Percentiles rank a stretch among this genome's conserved stretches.
Evolutionary conservation across 2,888 invertebrate species (phyloP).

Genomic region (Sussaba pulchella): DNA sequence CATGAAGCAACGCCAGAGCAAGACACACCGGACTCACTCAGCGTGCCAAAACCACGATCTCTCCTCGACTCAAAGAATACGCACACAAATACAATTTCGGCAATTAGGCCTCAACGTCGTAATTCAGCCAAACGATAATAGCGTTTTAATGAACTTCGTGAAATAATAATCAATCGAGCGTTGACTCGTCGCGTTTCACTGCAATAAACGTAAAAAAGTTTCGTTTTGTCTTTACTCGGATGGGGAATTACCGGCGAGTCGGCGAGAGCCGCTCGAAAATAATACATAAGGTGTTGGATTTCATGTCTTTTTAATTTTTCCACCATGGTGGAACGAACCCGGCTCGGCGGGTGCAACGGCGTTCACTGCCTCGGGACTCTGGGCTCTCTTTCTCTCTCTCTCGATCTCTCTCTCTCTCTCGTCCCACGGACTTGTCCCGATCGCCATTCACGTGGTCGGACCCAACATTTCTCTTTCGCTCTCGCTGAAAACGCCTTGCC

Average conservation of each 20-base stretch:
- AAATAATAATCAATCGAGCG: slow-evolving; percentile 15
- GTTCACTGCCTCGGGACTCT: slow-evolving; percentile 44
- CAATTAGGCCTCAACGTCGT: slow-evolving; percentile 25
- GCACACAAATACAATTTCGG: not conserved
- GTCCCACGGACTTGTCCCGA: slow-evolving; percentile 52
- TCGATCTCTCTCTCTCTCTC: slow-evolving; percentile 24
- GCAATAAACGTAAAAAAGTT: not conserved
- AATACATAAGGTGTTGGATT: slow-evolving; percentile 61
- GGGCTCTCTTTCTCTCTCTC: slow-evolving; percentile 18
- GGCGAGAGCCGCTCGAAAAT: slow-evolving; percentile 36
- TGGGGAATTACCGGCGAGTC: slow-evolving; percentile 21
- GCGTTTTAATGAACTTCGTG: slow-evolving; percentile 22
- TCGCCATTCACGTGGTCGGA: slow-evolving; percentile 42
- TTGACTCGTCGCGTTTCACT: not conserved
- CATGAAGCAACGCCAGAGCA: no score
- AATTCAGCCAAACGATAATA: slow-evolving; percentile 10
- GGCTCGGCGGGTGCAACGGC: slow-evolving; percentile 38
- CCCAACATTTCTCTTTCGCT: slow-evolving; percentile 43
- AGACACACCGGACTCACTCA: not conserved
- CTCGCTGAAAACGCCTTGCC: slow-evolving; percentile 32
- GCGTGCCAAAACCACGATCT: slow-evolving; percentile 18
- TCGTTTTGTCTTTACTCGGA: slow-evolving; percentile 1
- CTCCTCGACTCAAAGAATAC: not conserved
- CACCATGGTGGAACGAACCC: slow-evolving; percentile 57
- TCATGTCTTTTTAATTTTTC: slow-evolving; percentile 65